These are phyloP conservation scores for Aphrocallistes beatrix DNA, from an alignment of 37 sponge, comb jelly and placozoan genomes.

Conservation along the genomic window DNA sequence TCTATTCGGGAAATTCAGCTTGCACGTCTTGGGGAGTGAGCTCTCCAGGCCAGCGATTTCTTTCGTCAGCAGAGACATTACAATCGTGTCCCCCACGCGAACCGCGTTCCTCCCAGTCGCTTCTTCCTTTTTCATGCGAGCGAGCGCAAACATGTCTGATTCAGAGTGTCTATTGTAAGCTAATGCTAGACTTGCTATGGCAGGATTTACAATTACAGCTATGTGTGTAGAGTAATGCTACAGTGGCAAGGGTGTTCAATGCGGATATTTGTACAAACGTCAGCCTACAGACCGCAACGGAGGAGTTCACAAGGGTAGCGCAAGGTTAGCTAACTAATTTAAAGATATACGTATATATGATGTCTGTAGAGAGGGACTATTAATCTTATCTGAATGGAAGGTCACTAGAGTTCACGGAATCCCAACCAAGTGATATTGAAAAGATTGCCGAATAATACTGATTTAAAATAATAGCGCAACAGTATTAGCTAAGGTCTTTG, in stretches of 20 bases:
- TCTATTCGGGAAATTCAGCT: conserved; percentile 33
- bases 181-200: no score
- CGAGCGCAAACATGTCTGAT: not conserved
- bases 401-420: no score
- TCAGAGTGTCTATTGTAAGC: no score
- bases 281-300: not conserved
- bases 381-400: no score
- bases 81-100: not conserved
- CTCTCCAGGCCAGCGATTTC: not conserved
- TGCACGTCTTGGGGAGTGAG: conserved; percentile 29
- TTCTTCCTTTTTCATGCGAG: conserved; percentile 10
- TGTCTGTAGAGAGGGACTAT: no score
- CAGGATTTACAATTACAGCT: no score
- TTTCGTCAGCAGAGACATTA: not conserved
- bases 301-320: not conserved
- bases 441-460: no score
- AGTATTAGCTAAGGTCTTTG: no score
- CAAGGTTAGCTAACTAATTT: not conserved
- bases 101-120: not conserved
- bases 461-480: no score
- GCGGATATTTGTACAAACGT: not conserved
- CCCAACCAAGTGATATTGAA: no score
- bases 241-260: not conserved
- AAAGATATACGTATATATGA: no score
- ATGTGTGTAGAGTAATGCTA: not conserved